Evolutionary conservation across 2,113 vertebrate species (phyloP).

Genomic region (Silurus meridionalis): DNA sequence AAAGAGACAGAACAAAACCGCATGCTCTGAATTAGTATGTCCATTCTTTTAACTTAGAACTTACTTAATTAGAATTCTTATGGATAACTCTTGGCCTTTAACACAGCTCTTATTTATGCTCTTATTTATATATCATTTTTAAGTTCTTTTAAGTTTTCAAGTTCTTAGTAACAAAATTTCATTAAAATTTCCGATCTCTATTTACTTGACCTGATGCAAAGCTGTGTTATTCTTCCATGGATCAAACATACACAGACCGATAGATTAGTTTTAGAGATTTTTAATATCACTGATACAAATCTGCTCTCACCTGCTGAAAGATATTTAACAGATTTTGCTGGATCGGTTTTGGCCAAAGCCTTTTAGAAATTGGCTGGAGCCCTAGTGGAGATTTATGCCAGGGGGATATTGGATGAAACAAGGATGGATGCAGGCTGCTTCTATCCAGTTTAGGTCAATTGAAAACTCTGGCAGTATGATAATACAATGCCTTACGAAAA

Average conservation of each 20-base stretch:
- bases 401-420: slow-evolving; percentile 59
- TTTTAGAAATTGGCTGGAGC: slow-evolving; percentile 31
- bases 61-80: neutral
- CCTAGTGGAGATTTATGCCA: slow-evolving; percentile 60
- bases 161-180: neutral
- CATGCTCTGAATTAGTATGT: slow-evolving; percentile 80
- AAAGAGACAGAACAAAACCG: slow-evolving; percentile 75
- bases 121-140: slow-evolving; percentile 6
- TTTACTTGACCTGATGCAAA: neutral
- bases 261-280: slow-evolving; percentile 39
- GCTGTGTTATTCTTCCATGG: slow-evolving; percentile 1
- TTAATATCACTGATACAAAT: slow-evolving; percentile 43
- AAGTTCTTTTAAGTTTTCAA: slow-evolving; percentile 10
- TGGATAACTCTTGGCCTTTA: slow-evolving; percentile 24
- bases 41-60: slow-evolving; percentile 64
- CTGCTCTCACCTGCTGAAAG: slow-evolving; percentile 37
- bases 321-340: slow-evolving; percentile 33
- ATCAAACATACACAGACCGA: slow-evolving; percentile 35
- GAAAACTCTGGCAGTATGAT: slow-evolving; percentile 36
- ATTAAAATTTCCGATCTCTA: slow-evolving; percentile 36
- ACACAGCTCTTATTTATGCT: slow-evolving; percentile 37
- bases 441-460: neutral
- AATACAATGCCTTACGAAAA: slow-evolving; percentile 14
- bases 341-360: slow-evolving; percentile 18
- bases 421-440: slow-evolving; percentile 19